Conservation (phyloP, 2,113 vertebrate genomes). For the Balaeniceps rex region DNA sequence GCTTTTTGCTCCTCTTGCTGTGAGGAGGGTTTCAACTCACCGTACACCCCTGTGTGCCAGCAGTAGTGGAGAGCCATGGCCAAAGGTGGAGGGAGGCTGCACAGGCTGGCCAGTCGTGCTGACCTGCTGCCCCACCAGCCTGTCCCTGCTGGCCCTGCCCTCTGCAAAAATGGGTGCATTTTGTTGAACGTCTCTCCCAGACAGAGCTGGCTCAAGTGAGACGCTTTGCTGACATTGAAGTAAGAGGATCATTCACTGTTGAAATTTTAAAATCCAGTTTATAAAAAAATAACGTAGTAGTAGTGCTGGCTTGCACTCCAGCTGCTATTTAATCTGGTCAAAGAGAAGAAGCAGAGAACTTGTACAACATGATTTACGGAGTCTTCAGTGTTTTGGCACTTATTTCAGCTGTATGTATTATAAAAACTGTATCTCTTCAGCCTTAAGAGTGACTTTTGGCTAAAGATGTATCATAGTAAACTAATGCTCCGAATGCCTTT, state of each 20-base stretch:
- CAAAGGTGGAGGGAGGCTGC: fast-evolving
- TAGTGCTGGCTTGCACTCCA: not conserved
- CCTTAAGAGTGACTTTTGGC: not conserved
- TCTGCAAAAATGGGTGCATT: not conserved
- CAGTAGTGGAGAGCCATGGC: not conserved
- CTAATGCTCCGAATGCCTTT: not conserved
- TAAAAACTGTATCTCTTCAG: not conserved
- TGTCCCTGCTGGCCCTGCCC: not conserved
- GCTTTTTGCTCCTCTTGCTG: not conserved
- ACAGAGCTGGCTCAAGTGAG: not conserved
- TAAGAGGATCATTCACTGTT: not conserved
- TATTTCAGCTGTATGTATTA: not conserved
- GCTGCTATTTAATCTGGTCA: not conserved
- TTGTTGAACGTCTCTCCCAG: not conserved
- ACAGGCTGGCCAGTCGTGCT: not conserved
- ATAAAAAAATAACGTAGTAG: not conserved
- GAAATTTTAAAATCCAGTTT: not conserved
- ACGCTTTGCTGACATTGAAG: not conserved
- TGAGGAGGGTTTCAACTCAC: not conserved
- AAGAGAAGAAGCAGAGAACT: not conserved
- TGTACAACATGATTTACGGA: not conserved
- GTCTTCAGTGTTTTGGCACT: not conserved
- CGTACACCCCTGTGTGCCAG: not conserved
- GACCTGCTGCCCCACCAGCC: not conserved
- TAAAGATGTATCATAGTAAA: not conserved